Evolutionary conservation across 1,140 invertebrate genomes (phyloP).

Genomic region (Brachionus calyciflorus): DNA sequence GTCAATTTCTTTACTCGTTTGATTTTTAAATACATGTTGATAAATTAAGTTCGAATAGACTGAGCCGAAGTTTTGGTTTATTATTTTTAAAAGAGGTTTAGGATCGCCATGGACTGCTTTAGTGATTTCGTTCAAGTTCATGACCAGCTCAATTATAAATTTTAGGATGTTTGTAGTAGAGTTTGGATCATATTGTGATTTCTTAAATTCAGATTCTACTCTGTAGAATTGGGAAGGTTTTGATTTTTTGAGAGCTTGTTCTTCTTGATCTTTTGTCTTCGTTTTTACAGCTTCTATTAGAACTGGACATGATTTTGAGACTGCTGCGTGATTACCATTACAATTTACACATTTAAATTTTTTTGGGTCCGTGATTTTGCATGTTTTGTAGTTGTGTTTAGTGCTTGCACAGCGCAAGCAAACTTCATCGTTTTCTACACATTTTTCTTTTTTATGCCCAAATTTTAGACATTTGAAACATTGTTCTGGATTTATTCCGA

Average conservation of each 20-base stretch:
- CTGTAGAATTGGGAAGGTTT: neutral
- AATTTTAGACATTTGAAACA: conserved; percentile 13
- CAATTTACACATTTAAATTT: too few relatives aligned
- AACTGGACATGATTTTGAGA: too few relatives aligned
- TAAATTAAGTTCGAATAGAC: neutral
- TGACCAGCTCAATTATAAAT: neutral
- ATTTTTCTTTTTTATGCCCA: neutral
- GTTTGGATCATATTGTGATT: neutral
- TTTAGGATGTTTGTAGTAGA: neutral
- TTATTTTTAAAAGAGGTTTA: neutral
- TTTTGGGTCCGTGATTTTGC: too few relatives aligned
- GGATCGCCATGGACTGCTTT: conserved; percentile 11
- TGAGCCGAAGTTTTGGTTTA: neutral
- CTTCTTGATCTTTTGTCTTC: neutral
- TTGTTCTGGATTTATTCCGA: neutral
- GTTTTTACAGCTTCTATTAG: too few relatives aligned
- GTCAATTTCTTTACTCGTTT: neutral
- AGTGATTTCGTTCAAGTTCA: neutral
- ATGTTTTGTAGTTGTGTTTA: too few relatives aligned
- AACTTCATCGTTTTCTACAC: neutral
- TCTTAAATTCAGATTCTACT: neutral
- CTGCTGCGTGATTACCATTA: too few relatives aligned
- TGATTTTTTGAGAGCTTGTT: neutral
- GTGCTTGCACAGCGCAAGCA: too few relatives aligned
- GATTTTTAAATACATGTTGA: neutral